Evolutionary conservation across 1,140 invertebrate species (phyloP).

Genomic region (Aleiodes sp.): DNA sequence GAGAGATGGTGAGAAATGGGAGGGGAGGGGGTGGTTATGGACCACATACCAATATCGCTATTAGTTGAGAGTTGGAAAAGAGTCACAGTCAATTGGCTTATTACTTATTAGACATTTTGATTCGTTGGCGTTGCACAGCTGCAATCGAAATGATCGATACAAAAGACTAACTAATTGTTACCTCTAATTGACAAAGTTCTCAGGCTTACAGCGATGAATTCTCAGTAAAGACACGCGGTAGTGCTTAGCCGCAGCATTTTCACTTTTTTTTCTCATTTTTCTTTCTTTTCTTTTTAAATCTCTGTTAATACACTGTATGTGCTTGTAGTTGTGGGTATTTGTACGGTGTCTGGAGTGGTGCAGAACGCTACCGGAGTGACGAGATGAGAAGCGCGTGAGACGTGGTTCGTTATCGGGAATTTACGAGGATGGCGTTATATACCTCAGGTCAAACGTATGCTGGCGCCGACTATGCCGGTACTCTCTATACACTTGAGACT

Average conservation of each 20-base stretch:
- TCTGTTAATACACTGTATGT: background rate
- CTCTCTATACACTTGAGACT: background rate
- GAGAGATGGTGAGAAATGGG: background rate
- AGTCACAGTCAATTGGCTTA: slow-evolving; percentile 40
- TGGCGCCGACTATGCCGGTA: background rate
- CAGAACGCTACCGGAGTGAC: background rate
- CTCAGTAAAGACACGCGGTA: slow-evolving; percentile 25
- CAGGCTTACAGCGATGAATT: slow-evolving; percentile 48
- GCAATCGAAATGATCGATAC: background rate
- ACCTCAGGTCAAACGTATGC: slow-evolving; percentile 17
- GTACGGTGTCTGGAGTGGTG: background rate
- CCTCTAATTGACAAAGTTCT: slow-evolving; percentile 61
- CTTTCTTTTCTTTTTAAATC: no score
- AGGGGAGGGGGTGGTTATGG: background rate
- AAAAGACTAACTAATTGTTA: slow-evolving; percentile 53
- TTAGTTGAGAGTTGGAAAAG: slow-evolving; percentile 16
- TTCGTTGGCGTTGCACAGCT: slow-evolving; percentile 10
- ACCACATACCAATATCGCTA: background rate
- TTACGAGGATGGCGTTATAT: slow-evolving; percentile 25
- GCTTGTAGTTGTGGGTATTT: background rate
- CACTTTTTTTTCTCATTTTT: background rate
- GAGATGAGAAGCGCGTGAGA: slow-evolving; percentile 5
- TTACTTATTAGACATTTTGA: slow-evolving; percentile 44
- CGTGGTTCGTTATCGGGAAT: slow-evolving; percentile 37
- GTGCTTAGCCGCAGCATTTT: background rate